Evolutionary conservation across 2,797 vertebrate genomes (phyloP).

Genomic region (Malurus leucopterus): DNA sequence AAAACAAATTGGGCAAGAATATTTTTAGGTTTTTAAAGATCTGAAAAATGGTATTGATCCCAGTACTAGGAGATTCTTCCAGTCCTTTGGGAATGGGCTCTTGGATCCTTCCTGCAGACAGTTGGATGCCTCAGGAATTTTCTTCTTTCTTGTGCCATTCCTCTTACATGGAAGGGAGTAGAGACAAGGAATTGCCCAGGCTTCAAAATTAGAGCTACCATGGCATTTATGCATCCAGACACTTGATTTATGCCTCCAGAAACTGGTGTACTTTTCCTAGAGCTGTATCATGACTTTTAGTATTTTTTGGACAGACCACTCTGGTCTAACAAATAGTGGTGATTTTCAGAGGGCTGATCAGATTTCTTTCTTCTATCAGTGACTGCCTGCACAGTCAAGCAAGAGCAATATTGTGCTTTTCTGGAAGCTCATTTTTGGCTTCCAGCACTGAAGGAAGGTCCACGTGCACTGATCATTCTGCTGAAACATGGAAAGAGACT

Average conservation of each 20-base stretch:
- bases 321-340: neutral
- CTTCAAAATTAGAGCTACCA: neutral
- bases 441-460: neutral
- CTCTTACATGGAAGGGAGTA: neutral
- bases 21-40: neutral
- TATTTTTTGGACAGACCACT: neutral
- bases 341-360: neutral
- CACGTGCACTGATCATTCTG: neutral
- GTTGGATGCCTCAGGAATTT: neutral
- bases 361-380: neutral
- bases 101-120: neutral
- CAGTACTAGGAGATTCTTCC: neutral
- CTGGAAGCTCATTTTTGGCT: neutral
- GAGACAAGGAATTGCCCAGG: neutral
- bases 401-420: neutral
- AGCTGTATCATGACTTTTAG: neutral
- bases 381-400: neutral
- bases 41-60: neutral
- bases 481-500: neutral
- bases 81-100: neutral
- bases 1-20: neutral
- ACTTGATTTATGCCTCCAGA: neutral
- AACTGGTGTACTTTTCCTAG: neutral
- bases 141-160: neutral
- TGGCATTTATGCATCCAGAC: neutral